These are phyloP conservation scores for Nibea albiflora DNA, from an alignment of 2,113 vertebrate species.

Conservation along the genomic window DNA sequence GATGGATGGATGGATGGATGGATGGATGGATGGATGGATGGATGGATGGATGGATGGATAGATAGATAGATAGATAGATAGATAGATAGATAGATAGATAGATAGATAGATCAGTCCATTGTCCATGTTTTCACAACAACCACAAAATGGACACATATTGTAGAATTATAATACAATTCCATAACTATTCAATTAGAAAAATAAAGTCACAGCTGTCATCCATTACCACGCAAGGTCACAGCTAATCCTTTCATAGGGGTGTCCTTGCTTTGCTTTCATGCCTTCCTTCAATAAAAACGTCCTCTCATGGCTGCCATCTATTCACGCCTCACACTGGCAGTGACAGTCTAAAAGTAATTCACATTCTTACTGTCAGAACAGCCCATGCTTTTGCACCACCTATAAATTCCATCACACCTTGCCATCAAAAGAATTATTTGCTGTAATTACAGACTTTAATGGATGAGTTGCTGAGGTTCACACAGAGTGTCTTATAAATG, in stretches of 20 bases:
- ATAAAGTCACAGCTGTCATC: background rate
- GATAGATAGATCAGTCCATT: too few relatives aligned
- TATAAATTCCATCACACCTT: background rate
- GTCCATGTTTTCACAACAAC: too few relatives aligned
- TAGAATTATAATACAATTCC: background rate
- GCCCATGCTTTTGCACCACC: background rate
- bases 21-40: too few relatives aligned
- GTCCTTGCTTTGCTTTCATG: conserved; percentile 9
- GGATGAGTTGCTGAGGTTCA: background rate
- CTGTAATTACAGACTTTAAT: background rate
- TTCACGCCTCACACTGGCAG: background rate
- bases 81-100: too few relatives aligned
- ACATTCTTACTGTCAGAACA: background rate
- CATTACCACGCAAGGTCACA: conserved; percentile 27
- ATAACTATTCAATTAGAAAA: background rate
- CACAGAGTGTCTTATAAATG: background rate
- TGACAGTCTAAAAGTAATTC: background rate
- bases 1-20: too few relatives aligned
- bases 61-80: too few relatives aligned
- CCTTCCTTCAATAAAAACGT: background rate
- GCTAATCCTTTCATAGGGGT: background rate
- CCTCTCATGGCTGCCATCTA: background rate
- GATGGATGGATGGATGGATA: too few relatives aligned
- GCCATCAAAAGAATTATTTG: background rate
- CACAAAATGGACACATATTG: too few relatives aligned